Evolutionary conservation across 2,888 invertebrate species (phyloP).

Genomic region (Drosophila helvetica): DNA sequence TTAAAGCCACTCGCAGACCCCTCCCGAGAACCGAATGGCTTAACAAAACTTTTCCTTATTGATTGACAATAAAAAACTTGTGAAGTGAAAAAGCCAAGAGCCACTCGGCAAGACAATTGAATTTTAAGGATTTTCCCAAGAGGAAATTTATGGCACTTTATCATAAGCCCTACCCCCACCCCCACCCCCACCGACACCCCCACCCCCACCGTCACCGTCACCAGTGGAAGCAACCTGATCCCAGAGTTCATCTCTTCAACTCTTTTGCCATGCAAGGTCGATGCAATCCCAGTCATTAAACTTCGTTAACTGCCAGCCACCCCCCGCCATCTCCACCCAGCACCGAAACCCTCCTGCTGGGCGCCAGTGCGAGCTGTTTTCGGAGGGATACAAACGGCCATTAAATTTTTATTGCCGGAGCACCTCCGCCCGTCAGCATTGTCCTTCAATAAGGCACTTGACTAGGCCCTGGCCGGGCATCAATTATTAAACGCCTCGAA

Average conservation of each 20-base stretch:
- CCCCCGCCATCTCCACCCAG: conserved; percentile 16
- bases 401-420: conserved; percentile 68
- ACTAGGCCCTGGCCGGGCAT: conserved; percentile 44
- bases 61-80: conserved; percentile 25
- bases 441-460: conserved; percentile 68
- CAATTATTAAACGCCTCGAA: conserved; percentile 71
- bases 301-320: conserved; percentile 64
- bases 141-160: conserved; percentile 36
- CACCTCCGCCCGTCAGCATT: not conserved
- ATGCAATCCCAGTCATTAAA: conserved; percentile 58
- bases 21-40: conserved; percentile 1
- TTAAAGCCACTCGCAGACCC: not conserved
- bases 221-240: not conserved
- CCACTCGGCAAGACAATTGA: conserved; percentile 21
- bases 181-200: not conserved
- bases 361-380: not conserved
- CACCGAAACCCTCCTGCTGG: not conserved
- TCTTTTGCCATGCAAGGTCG: conserved; percentile 8
- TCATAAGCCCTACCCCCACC: conserved; percentile 14
- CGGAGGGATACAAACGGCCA: conserved; percentile 31
- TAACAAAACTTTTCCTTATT: conserved; percentile 22
- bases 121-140: conserved; percentile 10
- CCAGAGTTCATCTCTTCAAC: conserved; percentile 4
- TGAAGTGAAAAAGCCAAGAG: not conserved
- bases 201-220: not conserved